phyloP scores from a whole-genome alignment of 64 coral and sea anemone genomes.

The Montipora sp. region DNA sequence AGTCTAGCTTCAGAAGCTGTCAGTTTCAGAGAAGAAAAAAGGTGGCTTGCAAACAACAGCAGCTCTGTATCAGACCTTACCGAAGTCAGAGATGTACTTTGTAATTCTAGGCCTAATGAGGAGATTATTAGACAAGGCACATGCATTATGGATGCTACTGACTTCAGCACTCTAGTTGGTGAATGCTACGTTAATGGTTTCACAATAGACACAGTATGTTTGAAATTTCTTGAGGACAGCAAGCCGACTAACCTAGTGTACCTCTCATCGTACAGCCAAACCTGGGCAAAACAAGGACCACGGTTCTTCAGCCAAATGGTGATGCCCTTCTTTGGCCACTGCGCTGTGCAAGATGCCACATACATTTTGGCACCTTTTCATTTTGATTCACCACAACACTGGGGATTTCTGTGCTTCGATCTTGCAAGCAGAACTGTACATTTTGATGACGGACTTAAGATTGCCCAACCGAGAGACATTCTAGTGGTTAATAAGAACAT shows the following conservation, averaged over 20 bases:
- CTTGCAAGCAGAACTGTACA: not conserved
- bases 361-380: not conserved
- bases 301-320: not conserved
- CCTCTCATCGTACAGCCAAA: slow-evolving; percentile 13
- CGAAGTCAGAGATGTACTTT: not conserved
- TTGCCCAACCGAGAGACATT: slow-evolving; percentile 2
- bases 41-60: not conserved
- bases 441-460: slow-evolving; percentile 31
- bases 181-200: slow-evolving; percentile 32
- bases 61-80: not conserved
- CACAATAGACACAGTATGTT: slow-evolving; percentile 16
- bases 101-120: not conserved
- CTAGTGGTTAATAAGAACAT: not conserved
- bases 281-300: slow-evolving; percentile 27
- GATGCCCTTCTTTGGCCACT: not conserved
- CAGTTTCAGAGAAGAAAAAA: not conserved
- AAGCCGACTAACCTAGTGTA: not conserved
- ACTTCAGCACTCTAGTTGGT: slow-evolving; percentile 15
- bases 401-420: slow-evolving; percentile 29
- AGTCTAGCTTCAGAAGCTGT: not conserved
- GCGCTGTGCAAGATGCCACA: not conserved
- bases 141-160: not conserved
- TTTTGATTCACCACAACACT: not conserved
- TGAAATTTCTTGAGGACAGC: not conserved
- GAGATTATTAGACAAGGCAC: not conserved